Base-by-base conservation (phyloP, 2,113 vertebrate genomes). In the Cyanoderma ruficeps region DNA sequence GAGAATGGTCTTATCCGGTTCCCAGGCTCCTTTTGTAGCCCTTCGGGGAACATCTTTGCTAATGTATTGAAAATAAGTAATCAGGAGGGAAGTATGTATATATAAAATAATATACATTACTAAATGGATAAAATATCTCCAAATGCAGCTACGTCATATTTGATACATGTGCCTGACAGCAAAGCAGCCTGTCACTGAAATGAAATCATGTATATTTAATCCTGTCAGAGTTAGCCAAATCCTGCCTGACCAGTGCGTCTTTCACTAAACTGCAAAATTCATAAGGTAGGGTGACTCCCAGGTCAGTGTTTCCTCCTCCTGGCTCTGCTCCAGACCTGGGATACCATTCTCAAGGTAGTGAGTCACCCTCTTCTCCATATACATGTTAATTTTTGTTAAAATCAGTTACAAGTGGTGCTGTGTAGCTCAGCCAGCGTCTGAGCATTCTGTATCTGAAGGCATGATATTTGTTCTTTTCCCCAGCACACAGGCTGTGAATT, bases 1-100 rank as follows among this genome's bases (percentile, higher is more conserved):
- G 94, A 95, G 95, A 98, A 96, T 83, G 87, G 94, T 96, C 94
- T 98, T 97, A 98, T 98, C 97, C 80, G 46, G 96, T 72, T 95
- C 96, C 85, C 93, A 93, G 96, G 93, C 96, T 83, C 86, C 94
- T 75, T 94, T 89, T 89, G 56, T 65, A 87, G 60, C n/a, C 91
- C 92, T 93, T 90, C 75, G 78, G 94, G 95, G 77, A 94, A 93
- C 71, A 56, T 87, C 41, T 91, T 89, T 94, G 72, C 33, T 90
- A 95, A 89, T 93, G 83, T 95, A 86, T 92, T 87, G 70, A 96
- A 94, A 94, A 96, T 68, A 89, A 94, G 79, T 83, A 94, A 93
- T 84, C 69, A 90, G 31, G 15, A 81, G 47, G 76, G 79, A 93
- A 91, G 76, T 68, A 86, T 50, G 52, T 89, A 71, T 87, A 82